Conservation (phyloP, 2,888 invertebrate species). For the Diarsia mendica region DNA sequence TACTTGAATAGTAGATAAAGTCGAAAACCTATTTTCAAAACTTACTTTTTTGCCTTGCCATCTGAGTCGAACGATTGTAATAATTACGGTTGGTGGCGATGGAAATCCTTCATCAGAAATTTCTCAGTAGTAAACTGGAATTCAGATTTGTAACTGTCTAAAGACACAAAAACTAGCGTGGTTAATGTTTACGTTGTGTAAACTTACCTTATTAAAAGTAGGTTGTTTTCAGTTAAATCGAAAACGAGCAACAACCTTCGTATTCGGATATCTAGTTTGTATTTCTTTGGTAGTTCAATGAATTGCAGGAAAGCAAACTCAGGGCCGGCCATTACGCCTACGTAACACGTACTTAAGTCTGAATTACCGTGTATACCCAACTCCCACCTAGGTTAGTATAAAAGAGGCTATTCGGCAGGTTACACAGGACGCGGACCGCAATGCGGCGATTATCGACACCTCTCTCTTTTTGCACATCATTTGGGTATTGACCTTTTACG, state of each 20-base stretch:
- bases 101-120: not conserved
- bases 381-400: not conserved
- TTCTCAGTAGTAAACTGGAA: not conserved
- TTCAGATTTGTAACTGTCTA: not conserved
- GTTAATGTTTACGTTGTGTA: not conserved
- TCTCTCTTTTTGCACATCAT: conserved; percentile 47
- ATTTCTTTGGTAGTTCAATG: not conserved
- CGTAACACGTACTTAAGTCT: conserved; percentile 12
- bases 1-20: not conserved
- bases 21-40: not conserved
- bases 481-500: conserved; percentile 52
- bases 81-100: too few species aligned
- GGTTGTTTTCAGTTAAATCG: too few species aligned
- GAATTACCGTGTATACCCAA: conserved; percentile 18
- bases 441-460: conserved; percentile 50
- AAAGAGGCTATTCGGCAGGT: conserved; percentile 3
- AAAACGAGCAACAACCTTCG: not conserved
- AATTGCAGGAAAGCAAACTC: not conserved
- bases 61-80: not conserved
- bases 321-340: not conserved
- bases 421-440: conserved; percentile 38
- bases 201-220: not conserved
- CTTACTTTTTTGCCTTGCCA: not conserved
- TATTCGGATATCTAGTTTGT: not conserved
- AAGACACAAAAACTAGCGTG: not conserved